A percentile compares a stretch with the other conserved stretches of the same genome.
Conservation (phyloP, 2,888 invertebrate species). For the Archaeoteleia sp. region DNA sequence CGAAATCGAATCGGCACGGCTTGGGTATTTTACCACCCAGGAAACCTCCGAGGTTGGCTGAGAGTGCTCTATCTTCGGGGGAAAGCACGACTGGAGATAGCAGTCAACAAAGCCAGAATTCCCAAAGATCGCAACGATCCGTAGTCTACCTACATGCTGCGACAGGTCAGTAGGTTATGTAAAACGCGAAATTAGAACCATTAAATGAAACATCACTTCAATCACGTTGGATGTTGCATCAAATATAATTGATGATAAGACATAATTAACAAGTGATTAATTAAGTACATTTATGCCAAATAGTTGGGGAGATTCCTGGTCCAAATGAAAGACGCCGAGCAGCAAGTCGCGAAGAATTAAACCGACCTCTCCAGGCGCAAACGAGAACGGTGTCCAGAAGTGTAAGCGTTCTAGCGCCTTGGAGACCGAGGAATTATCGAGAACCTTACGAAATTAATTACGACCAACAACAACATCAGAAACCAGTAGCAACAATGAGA, state of each 20-base stretch:
- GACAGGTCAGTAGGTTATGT: constrained; percentile 82
- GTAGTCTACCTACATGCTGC: constrained; percentile 91
- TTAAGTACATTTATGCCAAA: background rate
- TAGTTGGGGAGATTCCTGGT: constrained; percentile 89
- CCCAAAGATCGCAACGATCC: constrained; percentile 82
- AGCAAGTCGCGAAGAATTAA: constrained; percentile 85
- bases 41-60: constrained; percentile 69
- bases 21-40: constrained; percentile 66
- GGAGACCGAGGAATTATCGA: constrained; percentile 85
- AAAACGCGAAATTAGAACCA: no score
- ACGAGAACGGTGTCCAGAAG: constrained; percentile 84
- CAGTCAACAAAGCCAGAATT: constrained; percentile 80
- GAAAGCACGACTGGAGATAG: constrained; percentile 76
- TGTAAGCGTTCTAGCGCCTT: constrained; percentile 89
- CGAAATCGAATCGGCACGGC: constrained; percentile 66
- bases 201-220: no score
- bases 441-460: constrained; percentile 88
- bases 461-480: constrained; percentile 79
- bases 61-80: constrained; percentile 72
- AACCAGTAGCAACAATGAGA: constrained; percentile 71
- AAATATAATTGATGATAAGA: no score
- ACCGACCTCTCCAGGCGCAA: constrained; percentile 79
- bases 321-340: constrained; percentile 80
- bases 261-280: background rate
- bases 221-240: no score